These are phyloP conservation scores for Zaprionus kolodkinae DNA, from an alignment of 1,140 invertebrate species.

Conservation along the genomic window DNA sequence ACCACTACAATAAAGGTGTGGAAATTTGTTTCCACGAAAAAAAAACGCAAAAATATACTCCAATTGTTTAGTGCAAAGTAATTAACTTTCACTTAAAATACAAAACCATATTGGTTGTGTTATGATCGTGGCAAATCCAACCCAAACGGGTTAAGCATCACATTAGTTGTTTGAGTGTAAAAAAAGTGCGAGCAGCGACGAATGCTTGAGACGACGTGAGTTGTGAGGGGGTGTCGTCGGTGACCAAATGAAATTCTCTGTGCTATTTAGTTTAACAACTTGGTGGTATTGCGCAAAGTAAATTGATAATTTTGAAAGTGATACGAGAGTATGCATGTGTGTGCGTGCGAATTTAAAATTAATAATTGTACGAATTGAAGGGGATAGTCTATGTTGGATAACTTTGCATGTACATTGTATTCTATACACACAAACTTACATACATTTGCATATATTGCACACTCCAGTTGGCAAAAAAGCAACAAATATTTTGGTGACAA, in stretches of 20 bases:
- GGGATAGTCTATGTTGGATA: conserved; percentile 34
- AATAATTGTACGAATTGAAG: conserved; percentile 37
- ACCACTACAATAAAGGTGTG: conserved; percentile 52
- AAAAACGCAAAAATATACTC: conserved; percentile 20
- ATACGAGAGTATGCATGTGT: conserved; percentile 13
- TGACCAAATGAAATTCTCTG: conserved; percentile 39
- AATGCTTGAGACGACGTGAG: conserved; percentile 24
- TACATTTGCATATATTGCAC: conserved; percentile 24
- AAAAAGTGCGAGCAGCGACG: conserved; percentile 28
- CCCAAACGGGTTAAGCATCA: conserved; percentile 1
- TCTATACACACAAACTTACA: conserved; percentile 8
- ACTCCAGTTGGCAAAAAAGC: conserved; percentile 39
- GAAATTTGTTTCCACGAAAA: conserved; percentile 49
- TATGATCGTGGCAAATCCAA: conserved; percentile 16
- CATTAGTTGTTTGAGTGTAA: conserved; percentile 36
- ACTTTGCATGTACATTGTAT: conserved; percentile 14
- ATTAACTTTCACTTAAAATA: conserved; percentile 26
- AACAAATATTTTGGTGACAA: conserved; percentile 20
- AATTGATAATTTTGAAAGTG: conserved; percentile 51
- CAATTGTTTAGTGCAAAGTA: conserved; percentile 13
- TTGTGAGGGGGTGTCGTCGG: conserved; percentile 32
- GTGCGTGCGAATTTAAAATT: conserved; percentile 33
- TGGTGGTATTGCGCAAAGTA: conserved; percentile 33
- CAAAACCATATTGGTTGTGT: conserved; percentile 7
- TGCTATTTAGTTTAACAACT: conserved; percentile 48